Conservation (phyloP, 37 sponge, comb jelly and placozoan genomes). For the Spongia lamella region DNA sequence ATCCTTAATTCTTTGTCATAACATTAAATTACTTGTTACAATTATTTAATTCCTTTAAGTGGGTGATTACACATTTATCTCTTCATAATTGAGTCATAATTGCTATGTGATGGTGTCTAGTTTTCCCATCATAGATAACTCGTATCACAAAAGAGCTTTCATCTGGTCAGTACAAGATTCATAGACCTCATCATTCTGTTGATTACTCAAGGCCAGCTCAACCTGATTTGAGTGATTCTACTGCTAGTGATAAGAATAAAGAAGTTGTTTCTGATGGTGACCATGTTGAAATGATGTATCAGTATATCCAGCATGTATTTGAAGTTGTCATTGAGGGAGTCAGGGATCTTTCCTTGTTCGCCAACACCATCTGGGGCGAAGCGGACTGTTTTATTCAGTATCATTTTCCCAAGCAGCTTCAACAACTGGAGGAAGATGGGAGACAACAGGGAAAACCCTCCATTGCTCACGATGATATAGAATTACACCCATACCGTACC, state of each 20-base stretch:
- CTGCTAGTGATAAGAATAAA: not conserved
- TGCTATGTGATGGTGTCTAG: too few species aligned
- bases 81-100: too few species aligned
- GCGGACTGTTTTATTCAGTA: slow-evolving; percentile 89
- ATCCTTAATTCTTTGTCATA: not conserved
- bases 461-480: not conserved
- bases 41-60: not conserved
- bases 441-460: not conserved
- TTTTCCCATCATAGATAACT: too few species aligned
- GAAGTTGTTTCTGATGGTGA: not conserved
- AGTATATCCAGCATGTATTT: slow-evolving; percentile 38
- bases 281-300: not conserved
- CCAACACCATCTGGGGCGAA: slow-evolving; percentile 77
- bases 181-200: too few species aligned
- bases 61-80: too few species aligned
- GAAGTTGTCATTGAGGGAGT: slow-evolving; percentile 49
- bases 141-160: too few species aligned
- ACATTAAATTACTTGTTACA: not conserved
- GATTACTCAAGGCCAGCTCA: too few species aligned
- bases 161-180: too few species aligned
- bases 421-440: not conserved
- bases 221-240: too few species aligned
- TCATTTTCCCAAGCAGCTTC: slow-evolving; percentile 57
- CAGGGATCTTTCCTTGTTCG: slow-evolving; percentile 20
- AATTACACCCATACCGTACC: slow-evolving; percentile 51